These are phyloP conservation scores for Labeo rohita DNA, from an alignment of 2,113 vertebrate species.

Conservation along the genomic window DNA sequence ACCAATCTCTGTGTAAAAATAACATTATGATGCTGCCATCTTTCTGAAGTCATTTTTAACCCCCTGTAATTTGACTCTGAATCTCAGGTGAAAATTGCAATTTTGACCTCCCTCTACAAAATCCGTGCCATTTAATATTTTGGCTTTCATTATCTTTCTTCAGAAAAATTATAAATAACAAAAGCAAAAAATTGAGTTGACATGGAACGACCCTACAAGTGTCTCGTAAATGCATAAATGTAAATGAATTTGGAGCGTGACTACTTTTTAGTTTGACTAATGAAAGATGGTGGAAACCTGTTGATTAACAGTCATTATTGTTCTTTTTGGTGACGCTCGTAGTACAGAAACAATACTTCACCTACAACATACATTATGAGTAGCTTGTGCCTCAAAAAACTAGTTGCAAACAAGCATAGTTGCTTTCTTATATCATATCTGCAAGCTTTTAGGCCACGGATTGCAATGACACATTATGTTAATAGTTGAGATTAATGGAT, in stretches of 20 bases:
- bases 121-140: too few species aligned
- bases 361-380: not conserved
- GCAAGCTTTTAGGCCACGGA: not conserved
- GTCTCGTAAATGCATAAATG: too few species aligned
- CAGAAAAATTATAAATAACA: too few species aligned
- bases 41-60: too few species aligned
- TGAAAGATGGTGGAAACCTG: not conserved
- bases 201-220: too few species aligned
- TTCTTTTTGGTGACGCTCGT: not conserved
- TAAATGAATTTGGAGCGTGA: not conserved
- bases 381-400: not conserved
- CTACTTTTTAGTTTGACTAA: not conserved
- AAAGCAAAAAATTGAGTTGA: too few species aligned
- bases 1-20: too few species aligned
- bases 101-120: too few species aligned
- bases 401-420: not conserved
- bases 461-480: not conserved
- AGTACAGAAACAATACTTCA: not conserved
- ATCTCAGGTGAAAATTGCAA: too few species aligned
- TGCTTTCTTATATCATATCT: slow-evolving; percentile 2
- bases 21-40: too few species aligned
- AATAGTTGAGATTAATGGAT: slow-evolving; percentile 8
- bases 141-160: too few species aligned
- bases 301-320: not conserved
- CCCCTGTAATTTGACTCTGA: too few species aligned